These are phyloP conservation scores for Arenicola marina DNA, from an alignment of 2,888 invertebrate genomes.

Conservation along the genomic window DNA sequence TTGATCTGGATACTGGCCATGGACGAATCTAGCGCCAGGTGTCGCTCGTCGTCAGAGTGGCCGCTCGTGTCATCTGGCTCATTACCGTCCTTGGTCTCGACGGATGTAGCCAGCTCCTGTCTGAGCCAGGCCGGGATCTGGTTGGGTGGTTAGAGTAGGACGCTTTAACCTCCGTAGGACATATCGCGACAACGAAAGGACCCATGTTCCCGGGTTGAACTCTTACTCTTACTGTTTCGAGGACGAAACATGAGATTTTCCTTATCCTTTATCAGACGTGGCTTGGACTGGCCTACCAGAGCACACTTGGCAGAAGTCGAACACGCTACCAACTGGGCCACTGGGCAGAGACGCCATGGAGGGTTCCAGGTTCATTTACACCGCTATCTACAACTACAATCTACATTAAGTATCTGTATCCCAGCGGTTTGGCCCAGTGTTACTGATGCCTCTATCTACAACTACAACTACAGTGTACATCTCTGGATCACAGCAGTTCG, in stretches of 20 bases:
- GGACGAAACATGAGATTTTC: too few relatives aligned
- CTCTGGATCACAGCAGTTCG: too few relatives aligned
- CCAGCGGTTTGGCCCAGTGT: not conserved
- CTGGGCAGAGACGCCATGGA: too few relatives aligned
- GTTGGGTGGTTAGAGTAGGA: too few relatives aligned
- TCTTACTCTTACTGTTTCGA: not conserved
- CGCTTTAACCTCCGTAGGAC: too few relatives aligned
- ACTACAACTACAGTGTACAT: not conserved
- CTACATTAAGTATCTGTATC: not conserved
- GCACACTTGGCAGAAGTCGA: too few relatives aligned
- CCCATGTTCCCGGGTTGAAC: not conserved
- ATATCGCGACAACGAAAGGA: not conserved
- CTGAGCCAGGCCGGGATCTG: constrained; percentile 56
- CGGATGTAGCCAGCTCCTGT: constrained; percentile 46
- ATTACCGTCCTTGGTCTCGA: constrained; percentile 25
- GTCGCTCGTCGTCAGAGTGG: constrained; percentile 13
- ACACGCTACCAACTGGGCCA: too few relatives aligned
- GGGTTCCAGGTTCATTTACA: too few relatives aligned
- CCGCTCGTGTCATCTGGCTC: constrained; percentile 13
- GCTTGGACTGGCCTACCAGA: too few relatives aligned
- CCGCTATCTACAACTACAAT: too few relatives aligned
- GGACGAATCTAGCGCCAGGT: constrained; percentile 40
- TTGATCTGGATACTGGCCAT: constrained; percentile 55
- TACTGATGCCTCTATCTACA: not conserved
- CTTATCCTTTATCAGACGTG: too few relatives aligned